These are phyloP conservation scores for Hylaeus volcanicus DNA, from an alignment of 1,140 invertebrate genomes.

Conservation along the genomic window DNA sequence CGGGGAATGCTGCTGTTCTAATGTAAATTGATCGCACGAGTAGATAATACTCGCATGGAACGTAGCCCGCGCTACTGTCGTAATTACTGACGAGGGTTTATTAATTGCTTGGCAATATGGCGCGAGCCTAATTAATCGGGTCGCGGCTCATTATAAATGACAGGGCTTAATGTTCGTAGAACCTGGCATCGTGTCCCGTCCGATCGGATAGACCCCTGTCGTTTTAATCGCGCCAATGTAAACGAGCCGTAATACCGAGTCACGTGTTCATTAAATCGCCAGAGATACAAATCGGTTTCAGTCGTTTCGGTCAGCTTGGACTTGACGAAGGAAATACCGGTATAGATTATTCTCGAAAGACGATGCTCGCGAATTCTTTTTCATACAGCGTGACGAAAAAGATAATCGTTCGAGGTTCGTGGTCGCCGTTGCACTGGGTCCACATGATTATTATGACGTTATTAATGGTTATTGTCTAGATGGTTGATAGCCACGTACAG, in stretches of 20 bases:
- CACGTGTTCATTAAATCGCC: conserved; percentile 37
- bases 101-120: conserved; percentile 47
- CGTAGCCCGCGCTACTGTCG: conserved; percentile 2
- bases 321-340: too few relatives aligned
- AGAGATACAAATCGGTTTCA: conserved; percentile 2
- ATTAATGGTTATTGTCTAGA: too few relatives aligned
- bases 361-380: neutral
- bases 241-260: conserved; percentile 17
- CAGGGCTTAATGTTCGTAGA: conserved; percentile 17
- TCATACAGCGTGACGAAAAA: too few relatives aligned
- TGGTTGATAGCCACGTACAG: too few relatives aligned
- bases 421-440: too few relatives aligned
- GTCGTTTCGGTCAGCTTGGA: neutral
- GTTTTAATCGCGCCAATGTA: conserved; percentile 29
- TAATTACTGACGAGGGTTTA: conserved; percentile 44
- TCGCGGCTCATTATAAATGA: conserved; percentile 42
- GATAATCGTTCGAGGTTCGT: too few relatives aligned
- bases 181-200: conserved; percentile 9
- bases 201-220: neutral
- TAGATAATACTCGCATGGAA: conserved; percentile 20
- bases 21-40: conserved; percentile 41
- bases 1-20: conserved; percentile 15
- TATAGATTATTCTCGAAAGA: neutral
- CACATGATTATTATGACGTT: too few relatives aligned
- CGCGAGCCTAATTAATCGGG: conserved; percentile 44